Percentiles rank a stretch among this genome's conserved stretches.
Evolutionary conservation across 2,888 invertebrate genomes (phyloP).

Genomic region (Axea sp.): DNA sequence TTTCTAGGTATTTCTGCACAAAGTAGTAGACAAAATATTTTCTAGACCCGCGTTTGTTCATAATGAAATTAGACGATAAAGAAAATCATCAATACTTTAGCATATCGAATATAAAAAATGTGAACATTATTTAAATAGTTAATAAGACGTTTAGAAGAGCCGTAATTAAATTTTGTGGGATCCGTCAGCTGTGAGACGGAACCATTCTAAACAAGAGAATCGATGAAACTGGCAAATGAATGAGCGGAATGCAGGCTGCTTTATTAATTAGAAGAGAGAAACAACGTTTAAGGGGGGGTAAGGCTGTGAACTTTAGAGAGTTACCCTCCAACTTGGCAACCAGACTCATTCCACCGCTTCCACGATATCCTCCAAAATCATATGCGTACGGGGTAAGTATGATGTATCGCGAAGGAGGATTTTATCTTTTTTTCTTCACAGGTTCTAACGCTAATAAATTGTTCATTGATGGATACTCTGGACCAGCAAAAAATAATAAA

Average conservation of each 20-base stretch:
- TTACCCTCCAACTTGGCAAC: conserved; percentile 93
- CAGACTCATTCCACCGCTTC: conserved; percentile 92
- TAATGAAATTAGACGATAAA: conserved; percentile 20
- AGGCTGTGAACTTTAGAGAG: conserved; percentile 87
- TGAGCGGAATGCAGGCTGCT: conserved; percentile 94
- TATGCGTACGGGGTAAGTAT: conserved; percentile 78
- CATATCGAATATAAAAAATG: not conserved
- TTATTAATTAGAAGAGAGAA: conserved; percentile 94
- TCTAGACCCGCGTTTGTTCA: conserved; percentile 2
- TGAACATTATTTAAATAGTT: no score
- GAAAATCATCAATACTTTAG: conserved; percentile 1
- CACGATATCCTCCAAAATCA: conserved; percentile 90
- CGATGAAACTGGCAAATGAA: conserved; percentile 76
- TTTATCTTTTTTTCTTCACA: conserved; percentile 15
- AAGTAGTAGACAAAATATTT: conserved; percentile 21
- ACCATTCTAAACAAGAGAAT: conserved; percentile 62
- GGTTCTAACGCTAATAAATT: not conserved
- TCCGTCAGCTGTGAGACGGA: conserved; percentile 40
- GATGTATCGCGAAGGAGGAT: conserved; percentile 24
- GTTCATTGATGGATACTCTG: no score
- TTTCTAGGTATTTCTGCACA: conserved; percentile 42
- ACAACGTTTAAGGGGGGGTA: conserved; percentile 90
- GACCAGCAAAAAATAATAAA: no score
- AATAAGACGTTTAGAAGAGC: not conserved
- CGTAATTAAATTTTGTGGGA: not conserved